Percentiles rank a stretch among this genome's conserved stretches.
Evolutionary conservation across 2,888 invertebrate genomes (phyloP).

Genomic region (Ectemnius cavifrons): DNA sequence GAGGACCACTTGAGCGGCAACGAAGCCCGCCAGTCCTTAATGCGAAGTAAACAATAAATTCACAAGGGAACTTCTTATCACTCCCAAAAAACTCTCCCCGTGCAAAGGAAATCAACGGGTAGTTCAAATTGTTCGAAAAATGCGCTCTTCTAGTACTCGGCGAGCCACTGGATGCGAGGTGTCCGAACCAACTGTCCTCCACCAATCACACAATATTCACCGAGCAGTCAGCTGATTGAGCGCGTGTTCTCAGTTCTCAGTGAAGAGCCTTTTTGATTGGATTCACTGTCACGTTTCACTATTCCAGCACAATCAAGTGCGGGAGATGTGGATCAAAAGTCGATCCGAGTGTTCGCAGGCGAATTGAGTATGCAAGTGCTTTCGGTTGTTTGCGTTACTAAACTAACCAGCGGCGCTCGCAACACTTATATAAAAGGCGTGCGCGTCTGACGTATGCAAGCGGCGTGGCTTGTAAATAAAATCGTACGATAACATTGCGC

Average conservation of each 20-base stretch:
- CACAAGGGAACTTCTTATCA: background rate
- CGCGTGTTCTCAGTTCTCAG: background rate
- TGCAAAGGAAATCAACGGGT: too few species aligned
- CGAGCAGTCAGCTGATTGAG: background rate
- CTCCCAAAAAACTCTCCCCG: background rate
- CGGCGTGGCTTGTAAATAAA: slow-evolving; percentile 56
- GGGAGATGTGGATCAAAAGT: background rate
- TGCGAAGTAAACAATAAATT: background rate
- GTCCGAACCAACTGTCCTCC: background rate
- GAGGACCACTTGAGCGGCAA: background rate
- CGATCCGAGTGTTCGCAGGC: background rate
- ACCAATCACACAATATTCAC: background rate
- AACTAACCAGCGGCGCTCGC: slow-evolving; percentile 27
- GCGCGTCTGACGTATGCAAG: slow-evolving; percentile 24
- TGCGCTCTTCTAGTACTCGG: background rate
- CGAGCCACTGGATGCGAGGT: background rate
- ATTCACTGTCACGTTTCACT: background rate
- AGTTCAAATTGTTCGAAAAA: background rate
- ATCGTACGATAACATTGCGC: slow-evolving; percentile 55
- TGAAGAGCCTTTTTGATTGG: background rate
- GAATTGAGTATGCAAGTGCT: background rate
- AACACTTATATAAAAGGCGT: slow-evolving; percentile 56
- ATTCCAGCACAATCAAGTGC: too few species aligned
- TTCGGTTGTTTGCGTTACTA: slow-evolving; percentile 47
- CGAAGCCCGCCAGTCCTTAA: slow-evolving; percentile 5